A percentile compares a stretch with the other conserved stretches of the same genome.
phyloP scores from a whole-genome alignment of 2,113 vertebrate species.

The Paradisaea rubra region DNA sequence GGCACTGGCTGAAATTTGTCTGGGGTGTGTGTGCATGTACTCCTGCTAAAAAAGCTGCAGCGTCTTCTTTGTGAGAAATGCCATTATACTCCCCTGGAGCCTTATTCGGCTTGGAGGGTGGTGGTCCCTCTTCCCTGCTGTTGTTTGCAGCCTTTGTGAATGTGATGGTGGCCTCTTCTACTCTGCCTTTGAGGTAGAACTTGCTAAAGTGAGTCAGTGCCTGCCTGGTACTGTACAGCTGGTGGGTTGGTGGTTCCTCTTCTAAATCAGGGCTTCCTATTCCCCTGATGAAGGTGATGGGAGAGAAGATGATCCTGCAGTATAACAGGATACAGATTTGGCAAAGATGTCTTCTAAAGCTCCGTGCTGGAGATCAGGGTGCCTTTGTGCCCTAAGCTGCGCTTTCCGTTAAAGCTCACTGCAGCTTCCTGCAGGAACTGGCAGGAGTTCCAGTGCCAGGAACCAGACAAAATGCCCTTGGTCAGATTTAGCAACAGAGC shows the following conservation, averaged over 20 bases:
- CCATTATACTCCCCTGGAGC: accelerated
- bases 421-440: neutral
- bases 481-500: neutral
- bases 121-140: neutral
- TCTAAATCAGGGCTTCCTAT: neutral
- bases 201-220: neutral
- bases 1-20: neutral
- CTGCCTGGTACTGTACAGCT: neutral
- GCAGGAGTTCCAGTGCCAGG: neutral
- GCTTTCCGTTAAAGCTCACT: neutral
- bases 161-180: neutral
- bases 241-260: neutral
- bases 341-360: neutral
- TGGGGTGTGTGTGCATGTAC: accelerated
- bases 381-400: accelerated
- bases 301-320: too few relatives aligned
- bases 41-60: neutral
- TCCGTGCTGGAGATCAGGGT: accelerated
- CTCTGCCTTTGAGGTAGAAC: accelerated
- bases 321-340: neutral
- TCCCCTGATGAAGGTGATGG: neutral
- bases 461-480: neutral
- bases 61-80: neutral
- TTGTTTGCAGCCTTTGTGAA: accelerated
- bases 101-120: neutral